Evolutionary conservation across 2,113 vertebrate genomes (phyloP).

Genomic region (Cololabis saira): DNA sequence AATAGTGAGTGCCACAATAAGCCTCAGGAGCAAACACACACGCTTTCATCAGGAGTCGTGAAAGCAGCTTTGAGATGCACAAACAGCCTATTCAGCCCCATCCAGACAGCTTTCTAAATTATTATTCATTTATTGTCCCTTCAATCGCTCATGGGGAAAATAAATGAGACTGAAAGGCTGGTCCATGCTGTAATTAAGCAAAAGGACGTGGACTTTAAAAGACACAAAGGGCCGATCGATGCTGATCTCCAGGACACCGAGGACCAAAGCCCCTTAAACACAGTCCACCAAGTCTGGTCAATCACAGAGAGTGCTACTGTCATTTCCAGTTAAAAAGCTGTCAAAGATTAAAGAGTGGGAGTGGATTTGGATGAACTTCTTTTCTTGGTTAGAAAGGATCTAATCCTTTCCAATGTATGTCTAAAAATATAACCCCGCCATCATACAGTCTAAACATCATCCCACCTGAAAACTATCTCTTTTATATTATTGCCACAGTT

Average conservation of each 20-base stretch:
- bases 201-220: slow-evolving; percentile 38
- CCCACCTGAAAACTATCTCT: too few relatives aligned
- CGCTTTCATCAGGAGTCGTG: slow-evolving; percentile 35
- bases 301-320: slow-evolving; percentile 34
- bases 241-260: slow-evolving; percentile 28
- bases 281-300: not conserved
- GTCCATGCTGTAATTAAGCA: slow-evolving; percentile 36
- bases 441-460: too few relatives aligned
- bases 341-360: not conserved
- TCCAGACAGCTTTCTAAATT: slow-evolving; percentile 22
- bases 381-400: too few relatives aligned
- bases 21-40: slow-evolving; percentile 31
- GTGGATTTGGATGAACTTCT: not conserved
- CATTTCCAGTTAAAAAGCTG: not conserved
- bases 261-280: slow-evolving; percentile 14
- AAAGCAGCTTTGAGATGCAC: slow-evolving; percentile 9
- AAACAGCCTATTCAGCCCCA: not conserved
- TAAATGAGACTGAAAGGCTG: slow-evolving; percentile 33
- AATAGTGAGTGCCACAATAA: slow-evolving; percentile 26
- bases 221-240: slow-evolving; percentile 42
- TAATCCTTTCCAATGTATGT: too few relatives aligned
- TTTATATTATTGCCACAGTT: too few relatives aligned
- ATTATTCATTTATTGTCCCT: slow-evolving; percentile 13
- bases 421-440: too few relatives aligned
- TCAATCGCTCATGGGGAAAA: slow-evolving; percentile 24